Base-by-base conservation (phyloP, 2,888 invertebrate genomes). In the Drosophila ezoana region DNA sequence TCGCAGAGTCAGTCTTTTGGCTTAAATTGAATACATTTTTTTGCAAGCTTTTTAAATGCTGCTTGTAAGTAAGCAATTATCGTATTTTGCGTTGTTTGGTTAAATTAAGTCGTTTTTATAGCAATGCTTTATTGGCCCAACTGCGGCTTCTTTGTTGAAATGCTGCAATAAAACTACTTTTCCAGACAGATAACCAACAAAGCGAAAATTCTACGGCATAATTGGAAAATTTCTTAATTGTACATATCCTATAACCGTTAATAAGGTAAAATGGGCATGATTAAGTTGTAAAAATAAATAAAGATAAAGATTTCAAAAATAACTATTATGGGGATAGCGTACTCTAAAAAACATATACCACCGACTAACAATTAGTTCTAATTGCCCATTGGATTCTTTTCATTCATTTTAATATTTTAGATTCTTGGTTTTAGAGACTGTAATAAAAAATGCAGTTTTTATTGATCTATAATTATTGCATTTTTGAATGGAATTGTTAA, bases 111-210 rank as follows among this genome's bases (percentile, higher is more conserved):
- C 16, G 1, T 37, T 68, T 69, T 56, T 59, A 49, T 53, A 8
- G 40, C 33, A 23, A 35, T 14, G 35, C 35, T 69, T 60, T 73
- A 74, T 69, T 73, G 44, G 52, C 8, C 40, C 32, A 58, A 40
- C 9, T 57, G 63, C 73, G 59, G 48, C 38, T 41, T 56, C 54
- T 69, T 53, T 74, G 45, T 61, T 13, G 11, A 11, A 56, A 37
- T 28, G 9, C 35, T 5, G 23, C 32, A 40, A 23, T 23, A 38
- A 38, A 67, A 16, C 16, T 16, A 11, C 2, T 45, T 44, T 10
- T 9, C 10, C 38, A 23, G 14, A 14, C 48, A 13, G 13, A 41
- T 28, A 35, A 62, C 62, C n/a, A 33, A 62, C 62, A 37, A n/a
- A 51, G 13, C n/a, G 9, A 32, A n/a, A 32, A 40, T 16, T 11